A percentile compares a stretch with the other conserved stretches of the same genome.
phyloP scores from a whole-genome alignment of 2,113 vertebrate species.

The Colius striatus region DNA sequence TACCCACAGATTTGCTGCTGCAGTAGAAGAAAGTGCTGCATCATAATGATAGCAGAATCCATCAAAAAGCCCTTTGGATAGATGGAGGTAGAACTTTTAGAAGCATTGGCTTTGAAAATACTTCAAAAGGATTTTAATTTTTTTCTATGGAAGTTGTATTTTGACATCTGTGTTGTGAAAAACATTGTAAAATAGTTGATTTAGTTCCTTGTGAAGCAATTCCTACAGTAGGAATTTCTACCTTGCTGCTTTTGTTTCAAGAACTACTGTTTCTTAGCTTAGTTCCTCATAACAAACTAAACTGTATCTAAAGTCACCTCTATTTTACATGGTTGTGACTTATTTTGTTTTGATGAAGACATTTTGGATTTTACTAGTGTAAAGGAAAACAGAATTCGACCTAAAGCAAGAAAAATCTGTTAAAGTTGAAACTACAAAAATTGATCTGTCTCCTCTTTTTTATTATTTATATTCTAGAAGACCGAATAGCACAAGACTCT shows the following conservation, averaged over 20 bases:
- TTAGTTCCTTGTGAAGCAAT: constrained; percentile 14
- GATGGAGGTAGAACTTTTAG: neutral
- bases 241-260: neutral
- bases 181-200: constrained; percentile 15
- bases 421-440: neutral
- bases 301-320: neutral
- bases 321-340: neutral
- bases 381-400: neutral
- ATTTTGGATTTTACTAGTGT: neutral
- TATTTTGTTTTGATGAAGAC: neutral
- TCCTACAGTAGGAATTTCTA: neutral
- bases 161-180: neutral
- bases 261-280: neutral
- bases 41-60: neutral
- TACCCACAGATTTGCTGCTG: neutral
- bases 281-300: neutral
- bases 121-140: neutral
- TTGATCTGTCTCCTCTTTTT: neutral
- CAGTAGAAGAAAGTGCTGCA: neutral
- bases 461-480: neutral
- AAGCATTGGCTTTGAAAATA: neutral
- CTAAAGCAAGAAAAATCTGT: neutral
- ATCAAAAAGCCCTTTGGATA: neutral
- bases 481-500: neutral
- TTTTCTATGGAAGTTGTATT: neutral